Percentiles rank a stretch among this genome's conserved stretches.
These are phyloP conservation scores for Eucera pruinosa DNA, from an alignment of 2,888 invertebrate species.

Conservation along the genomic window DNA sequence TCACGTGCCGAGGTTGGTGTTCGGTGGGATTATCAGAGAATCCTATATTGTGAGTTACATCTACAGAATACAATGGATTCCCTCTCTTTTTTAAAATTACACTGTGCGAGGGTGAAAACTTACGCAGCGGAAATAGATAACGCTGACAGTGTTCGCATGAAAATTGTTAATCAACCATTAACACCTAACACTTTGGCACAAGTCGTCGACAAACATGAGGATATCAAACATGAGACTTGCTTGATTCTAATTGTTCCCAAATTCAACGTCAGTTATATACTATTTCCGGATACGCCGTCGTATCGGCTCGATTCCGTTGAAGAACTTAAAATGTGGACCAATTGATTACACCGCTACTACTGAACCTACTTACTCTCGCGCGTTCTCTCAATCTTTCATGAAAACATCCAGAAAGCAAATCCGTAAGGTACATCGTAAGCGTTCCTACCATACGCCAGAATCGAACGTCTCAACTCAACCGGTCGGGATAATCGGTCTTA, in stretches of 20 bases:
- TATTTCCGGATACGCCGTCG: neutral
- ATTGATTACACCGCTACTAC: conserved; percentile 13
- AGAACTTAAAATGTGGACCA: conserved; percentile 9
- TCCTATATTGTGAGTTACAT: too few relatives aligned
- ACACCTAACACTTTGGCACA: neutral
- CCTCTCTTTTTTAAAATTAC: too few relatives aligned
- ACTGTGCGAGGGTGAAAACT: too few relatives aligned
- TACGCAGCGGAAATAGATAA: too few relatives aligned
- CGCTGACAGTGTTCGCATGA: too few relatives aligned
- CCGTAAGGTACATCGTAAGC: conserved; percentile 11
- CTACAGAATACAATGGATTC: too few relatives aligned
- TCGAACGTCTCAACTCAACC: conserved; percentile 28
- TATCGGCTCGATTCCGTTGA: neutral
- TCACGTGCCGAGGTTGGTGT: too few relatives aligned
- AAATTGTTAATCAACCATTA: too few relatives aligned
- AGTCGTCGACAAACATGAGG: neutral
- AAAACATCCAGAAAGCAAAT: neutral
- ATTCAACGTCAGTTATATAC: conserved; percentile 2
- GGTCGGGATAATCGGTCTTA: conserved; percentile 62
- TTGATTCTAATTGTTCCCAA: neutral
- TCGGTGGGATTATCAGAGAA: too few relatives aligned
- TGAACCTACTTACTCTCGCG: too few relatives aligned
- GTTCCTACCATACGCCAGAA: conserved; percentile 24
- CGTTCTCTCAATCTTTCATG: neutral
- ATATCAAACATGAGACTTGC: neutral